Evolutionary conservation across 2,797 vertebrate species (phyloP).

Genomic region (Vireo griseus): DNA sequence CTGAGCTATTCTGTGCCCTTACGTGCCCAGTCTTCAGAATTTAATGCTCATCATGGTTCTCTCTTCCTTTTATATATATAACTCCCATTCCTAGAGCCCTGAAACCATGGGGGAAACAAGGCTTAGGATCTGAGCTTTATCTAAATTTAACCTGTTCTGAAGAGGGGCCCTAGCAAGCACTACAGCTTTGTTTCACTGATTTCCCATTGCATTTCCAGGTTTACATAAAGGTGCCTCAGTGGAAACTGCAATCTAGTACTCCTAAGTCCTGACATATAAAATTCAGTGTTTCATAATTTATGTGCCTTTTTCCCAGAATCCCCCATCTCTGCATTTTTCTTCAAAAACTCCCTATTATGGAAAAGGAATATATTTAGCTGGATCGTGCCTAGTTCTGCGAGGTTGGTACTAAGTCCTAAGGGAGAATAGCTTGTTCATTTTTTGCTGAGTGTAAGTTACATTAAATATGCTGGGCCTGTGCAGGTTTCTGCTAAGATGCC

Average conservation of each 20-base stretch:
- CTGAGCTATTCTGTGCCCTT: neutral
- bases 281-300: neutral
- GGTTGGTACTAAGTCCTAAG: neutral
- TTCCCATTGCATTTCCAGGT: neutral
- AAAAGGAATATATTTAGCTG: neutral
- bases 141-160: neutral
- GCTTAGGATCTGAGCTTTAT: neutral
- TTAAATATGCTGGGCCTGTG: neutral
- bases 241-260: neutral
- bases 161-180: neutral
- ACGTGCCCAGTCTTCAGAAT: neutral
- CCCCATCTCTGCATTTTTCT: neutral
- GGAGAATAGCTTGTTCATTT: neutral
- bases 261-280: neutral
- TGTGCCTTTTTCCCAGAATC: neutral
- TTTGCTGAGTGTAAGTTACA: neutral
- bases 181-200: neutral
- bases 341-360: neutral
- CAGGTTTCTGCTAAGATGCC: constrained; percentile 3
- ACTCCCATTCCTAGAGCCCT: neutral
- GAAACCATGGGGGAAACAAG: neutral
- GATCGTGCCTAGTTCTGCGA: neutral
- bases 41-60: neutral
- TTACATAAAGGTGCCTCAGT: neutral
- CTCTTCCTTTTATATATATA: neutral